Percentiles rank a stretch among this genome's conserved stretches.
Conservation (phyloP, 1,140 invertebrate genomes). For the Thaumetopoea pityocampa region DNA sequence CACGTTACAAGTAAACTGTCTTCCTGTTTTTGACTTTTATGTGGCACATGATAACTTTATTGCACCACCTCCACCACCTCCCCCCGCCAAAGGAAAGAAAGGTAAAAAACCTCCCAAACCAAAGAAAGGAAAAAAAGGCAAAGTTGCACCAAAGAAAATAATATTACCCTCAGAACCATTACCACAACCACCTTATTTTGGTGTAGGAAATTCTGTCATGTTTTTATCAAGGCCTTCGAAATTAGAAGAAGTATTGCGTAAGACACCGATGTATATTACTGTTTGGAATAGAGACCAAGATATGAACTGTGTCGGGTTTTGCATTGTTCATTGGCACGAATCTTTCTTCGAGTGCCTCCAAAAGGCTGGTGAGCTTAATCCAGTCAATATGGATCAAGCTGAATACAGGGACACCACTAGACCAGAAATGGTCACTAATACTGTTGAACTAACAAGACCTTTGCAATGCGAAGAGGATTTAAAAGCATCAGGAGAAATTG, state of each 20-base stretch:
- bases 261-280: constrained; percentile 61
- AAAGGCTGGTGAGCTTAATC: constrained; percentile 48
- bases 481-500: constrained; percentile 60
- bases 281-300: constrained; percentile 66
- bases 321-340: constrained; percentile 56
- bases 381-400: constrained; percentile 54
- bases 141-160: constrained; percentile 36
- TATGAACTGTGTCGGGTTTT: constrained; percentile 62
- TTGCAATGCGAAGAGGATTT: constrained; percentile 66
- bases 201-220: constrained; percentile 59
- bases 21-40: constrained; percentile 64
- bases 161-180: constrained; percentile 59
- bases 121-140: constrained; percentile 51
- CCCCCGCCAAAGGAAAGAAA: constrained; percentile 43
- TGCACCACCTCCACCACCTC: constrained; percentile 54
- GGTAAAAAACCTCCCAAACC: constrained; percentile 42
- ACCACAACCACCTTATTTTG: constrained; percentile 62
- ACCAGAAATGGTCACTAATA: constrained; percentile 60
- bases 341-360: constrained; percentile 56
- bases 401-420: constrained; percentile 49
- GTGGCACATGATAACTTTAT: constrained; percentile 66
- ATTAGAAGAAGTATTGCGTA: constrained; percentile 49
- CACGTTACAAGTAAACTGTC: constrained; percentile 61
- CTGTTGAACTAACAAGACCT: constrained; percentile 47
- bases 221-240: constrained; percentile 63